Conservation (phyloP, 2,797 vertebrate species). For the Anabacerthia variegaticeps region DNA sequence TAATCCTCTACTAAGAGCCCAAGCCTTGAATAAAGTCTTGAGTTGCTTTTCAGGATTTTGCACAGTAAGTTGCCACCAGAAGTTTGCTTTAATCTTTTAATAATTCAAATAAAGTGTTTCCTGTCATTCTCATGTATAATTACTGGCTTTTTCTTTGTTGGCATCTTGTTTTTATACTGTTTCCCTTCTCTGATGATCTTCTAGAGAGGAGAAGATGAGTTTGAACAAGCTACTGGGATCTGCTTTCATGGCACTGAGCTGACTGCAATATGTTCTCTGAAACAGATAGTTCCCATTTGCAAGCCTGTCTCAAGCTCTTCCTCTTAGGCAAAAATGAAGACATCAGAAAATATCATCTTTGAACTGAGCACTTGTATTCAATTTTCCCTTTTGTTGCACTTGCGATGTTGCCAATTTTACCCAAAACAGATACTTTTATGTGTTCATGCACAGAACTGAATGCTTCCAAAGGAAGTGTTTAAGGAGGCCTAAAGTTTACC, state of each 20-base stretch:
- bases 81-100: not conserved
- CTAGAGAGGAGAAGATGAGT: not conserved
- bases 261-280: not conserved
- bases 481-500: not conserved
- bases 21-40: not conserved
- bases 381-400: constrained; percentile 34
- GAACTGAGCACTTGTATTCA: not conserved
- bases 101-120: not conserved
- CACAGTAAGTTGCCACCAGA: not conserved
- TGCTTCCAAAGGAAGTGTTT: not conserved
- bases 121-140: not conserved
- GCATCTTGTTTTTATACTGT: not conserved
- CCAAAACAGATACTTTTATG: not conserved
- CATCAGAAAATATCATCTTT: constrained; percentile 9
- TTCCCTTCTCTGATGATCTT: not conserved
- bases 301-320: not conserved
- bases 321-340: not conserved
- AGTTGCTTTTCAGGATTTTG: not conserved
- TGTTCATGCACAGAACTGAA: not conserved
- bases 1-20: not conserved
- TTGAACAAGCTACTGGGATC: not conserved
- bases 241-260: not conserved
- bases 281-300: not conserved
- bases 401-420: constrained; percentile 6
- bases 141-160: not conserved